Evolutionary conservation across 2,113 vertebrate species (phyloP).

Genomic region (Oncorhynchus keta): DNA sequence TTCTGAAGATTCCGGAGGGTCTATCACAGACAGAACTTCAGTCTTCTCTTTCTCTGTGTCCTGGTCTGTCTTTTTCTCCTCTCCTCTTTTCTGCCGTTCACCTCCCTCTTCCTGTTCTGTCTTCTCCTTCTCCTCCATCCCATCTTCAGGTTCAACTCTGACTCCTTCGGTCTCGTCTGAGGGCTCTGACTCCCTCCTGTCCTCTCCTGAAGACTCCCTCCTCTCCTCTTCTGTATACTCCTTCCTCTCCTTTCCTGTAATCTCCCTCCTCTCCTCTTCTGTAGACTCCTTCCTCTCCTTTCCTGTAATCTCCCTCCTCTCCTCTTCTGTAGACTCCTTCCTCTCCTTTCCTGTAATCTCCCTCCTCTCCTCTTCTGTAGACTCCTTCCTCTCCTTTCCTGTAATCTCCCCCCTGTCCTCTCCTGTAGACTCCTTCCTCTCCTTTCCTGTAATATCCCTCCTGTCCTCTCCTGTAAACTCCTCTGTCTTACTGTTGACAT

Average conservation of each 20-base stretch:
- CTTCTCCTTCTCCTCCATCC: slow-evolving; percentile 61
- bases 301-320: slow-evolving; percentile 41
- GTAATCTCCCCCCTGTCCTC: slow-evolving; percentile 17
- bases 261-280: too few species aligned
- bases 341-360: too few species aligned
- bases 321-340: too few species aligned
- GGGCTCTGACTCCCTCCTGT: too few species aligned
- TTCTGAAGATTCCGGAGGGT: slow-evolving; percentile 22
- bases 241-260: too few species aligned
- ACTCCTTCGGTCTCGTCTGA: slow-evolving; percentile 39
- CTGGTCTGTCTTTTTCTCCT: slow-evolving; percentile 45
- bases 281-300: slow-evolving; percentile 36
- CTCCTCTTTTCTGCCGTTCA: slow-evolving; percentile 15
- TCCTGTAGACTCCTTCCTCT: slow-evolving; percentile 20
- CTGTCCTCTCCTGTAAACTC: slow-evolving; percentile 47
- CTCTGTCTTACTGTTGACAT: slow-evolving; percentile 44
- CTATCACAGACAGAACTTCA: slow-evolving; percentile 2
- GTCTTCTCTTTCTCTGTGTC: slow-evolving; percentile 9
- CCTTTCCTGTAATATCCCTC: too few species aligned
- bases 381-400: slow-evolving; percentile 40
- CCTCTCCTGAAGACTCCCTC: too few species aligned
- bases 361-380: slow-evolving; percentile 37
- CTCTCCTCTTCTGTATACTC: too few species aligned
- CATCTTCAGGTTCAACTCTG: slow-evolving; percentile 34
- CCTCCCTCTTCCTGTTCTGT: background rate